Evolutionary conservation across 2,888 invertebrate genomes (phyloP).

Genomic region (Drosophila neutralis): DNA sequence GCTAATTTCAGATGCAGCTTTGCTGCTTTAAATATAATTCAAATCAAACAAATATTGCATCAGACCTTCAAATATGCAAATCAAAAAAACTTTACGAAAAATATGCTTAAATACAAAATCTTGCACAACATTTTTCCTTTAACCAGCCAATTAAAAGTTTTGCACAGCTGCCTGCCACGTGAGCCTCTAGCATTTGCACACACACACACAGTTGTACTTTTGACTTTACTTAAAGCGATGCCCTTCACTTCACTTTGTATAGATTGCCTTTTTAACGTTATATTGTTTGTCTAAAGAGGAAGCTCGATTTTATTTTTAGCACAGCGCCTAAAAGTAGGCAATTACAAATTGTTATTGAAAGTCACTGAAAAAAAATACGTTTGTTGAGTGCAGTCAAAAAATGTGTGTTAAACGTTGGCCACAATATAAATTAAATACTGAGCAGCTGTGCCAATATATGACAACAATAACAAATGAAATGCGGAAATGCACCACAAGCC

Average conservation of each 20-base stretch:
- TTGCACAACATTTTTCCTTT: neutral
- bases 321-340: conserved; percentile 39
- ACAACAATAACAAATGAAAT: conserved; percentile 45
- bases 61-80: conserved; percentile 4
- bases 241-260: conserved; percentile 3
- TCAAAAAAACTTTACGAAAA: neutral
- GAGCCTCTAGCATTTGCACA: conserved; percentile 3
- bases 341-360: neutral
- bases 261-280: conserved; percentile 4
- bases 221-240: conserved; percentile 10
- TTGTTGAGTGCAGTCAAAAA: conserved; percentile 1
- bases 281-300: conserved; percentile 1
- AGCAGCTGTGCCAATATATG: conserved; percentile 37
- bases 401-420: conserved; percentile 10
- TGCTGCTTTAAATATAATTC: conserved; percentile 15
- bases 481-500: conserved; percentile 49
- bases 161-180: conserved; percentile 44
- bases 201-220: conserved; percentile 1
- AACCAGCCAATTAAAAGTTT: conserved; percentile 23
- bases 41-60: conserved; percentile 5
- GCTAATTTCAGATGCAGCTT: conserved; percentile 54
- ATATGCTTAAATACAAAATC: neutral
- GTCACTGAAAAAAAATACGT: neutral
- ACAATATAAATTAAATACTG: conserved; percentile 33
- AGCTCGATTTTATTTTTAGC: conserved; percentile 16